Percentiles rank a stretch among this genome's conserved stretches.
phyloP scores from a whole-genome alignment of 2,797 vertebrate genomes.

The Alca torda region DNA sequence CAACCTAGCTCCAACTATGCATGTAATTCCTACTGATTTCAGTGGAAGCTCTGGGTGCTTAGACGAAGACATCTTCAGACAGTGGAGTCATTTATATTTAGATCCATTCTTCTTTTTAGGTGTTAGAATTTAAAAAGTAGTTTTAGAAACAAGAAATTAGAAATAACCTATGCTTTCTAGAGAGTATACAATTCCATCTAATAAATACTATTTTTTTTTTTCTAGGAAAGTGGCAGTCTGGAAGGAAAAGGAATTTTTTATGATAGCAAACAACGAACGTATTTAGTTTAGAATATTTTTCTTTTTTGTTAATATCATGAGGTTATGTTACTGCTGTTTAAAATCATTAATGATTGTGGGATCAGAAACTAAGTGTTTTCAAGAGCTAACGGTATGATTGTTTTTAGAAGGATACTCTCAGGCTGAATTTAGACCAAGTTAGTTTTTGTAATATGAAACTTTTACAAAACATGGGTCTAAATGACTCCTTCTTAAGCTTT shows the following conservation, averaged over 20 bases:
- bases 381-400: background rate
- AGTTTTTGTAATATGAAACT: background rate
- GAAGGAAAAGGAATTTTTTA: background rate
- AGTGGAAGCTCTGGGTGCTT: background rate
- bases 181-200: background rate
- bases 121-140: background rate
- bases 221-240: background rate
- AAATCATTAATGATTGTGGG: background rate
- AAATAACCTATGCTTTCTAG: background rate
- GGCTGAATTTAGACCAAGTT: background rate
- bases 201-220: background rate
- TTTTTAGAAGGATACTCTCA: slow-evolving; percentile 11
- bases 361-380: slow-evolving; percentile 1
- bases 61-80: background rate
- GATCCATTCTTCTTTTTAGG: background rate
- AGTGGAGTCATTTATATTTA: background rate
- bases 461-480: slow-evolving; percentile 13
- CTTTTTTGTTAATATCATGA: background rate
- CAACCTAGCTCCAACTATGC: background rate
- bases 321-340: background rate
- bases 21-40: background rate
- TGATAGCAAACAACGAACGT: background rate
- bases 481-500: background rate
- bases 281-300: background rate
- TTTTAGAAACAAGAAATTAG: background rate